Conservation (phyloP, 2,888 invertebrate species). For the Cosmia pyralina region DNA sequence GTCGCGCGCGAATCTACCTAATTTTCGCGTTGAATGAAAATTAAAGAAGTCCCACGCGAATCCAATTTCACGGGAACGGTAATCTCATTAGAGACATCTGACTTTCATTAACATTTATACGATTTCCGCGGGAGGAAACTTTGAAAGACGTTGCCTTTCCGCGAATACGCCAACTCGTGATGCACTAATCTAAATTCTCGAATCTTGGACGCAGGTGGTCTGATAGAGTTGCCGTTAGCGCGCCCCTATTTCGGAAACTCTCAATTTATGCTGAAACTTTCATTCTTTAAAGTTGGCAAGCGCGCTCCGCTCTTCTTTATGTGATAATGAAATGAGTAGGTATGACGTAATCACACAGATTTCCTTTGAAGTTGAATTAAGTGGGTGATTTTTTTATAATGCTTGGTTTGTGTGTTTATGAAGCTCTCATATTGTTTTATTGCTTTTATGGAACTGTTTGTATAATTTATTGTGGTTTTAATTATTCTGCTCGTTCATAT, state of each 20-base stretch:
- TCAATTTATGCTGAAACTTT: conserved; percentile 81
- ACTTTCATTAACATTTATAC: conserved; percentile 89
- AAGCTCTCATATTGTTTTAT: conserved; percentile 8
- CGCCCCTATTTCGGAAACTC: conserved; percentile 73
- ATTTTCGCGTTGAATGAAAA: conserved; percentile 87
- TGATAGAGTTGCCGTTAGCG: conserved; percentile 77
- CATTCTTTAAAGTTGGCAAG: conserved; percentile 65
- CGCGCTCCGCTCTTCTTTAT: conserved; percentile 61
- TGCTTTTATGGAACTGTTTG: background rate
- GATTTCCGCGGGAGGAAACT: conserved; percentile 84
- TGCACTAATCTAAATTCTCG: conserved; percentile 86
- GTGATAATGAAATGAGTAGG: conserved; percentile 59
- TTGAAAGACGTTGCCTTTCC: conserved; percentile 74
- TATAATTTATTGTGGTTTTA: background rate
- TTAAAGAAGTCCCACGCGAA: conserved; percentile 88
- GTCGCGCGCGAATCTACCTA: conserved; percentile 77
- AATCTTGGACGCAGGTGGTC: conserved; percentile 80
- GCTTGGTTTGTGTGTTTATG: conserved; percentile 1
- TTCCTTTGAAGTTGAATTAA: conserved; percentile 34
- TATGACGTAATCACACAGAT: conserved; percentile 48
- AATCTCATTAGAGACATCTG: conserved; percentile 88
- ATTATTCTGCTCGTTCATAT: background rate
- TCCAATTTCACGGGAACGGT: conserved; percentile 88
- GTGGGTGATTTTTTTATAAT: conserved; percentile 25
- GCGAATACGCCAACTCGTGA: conserved; percentile 72